These are phyloP conservation scores for Tenthredo notha DNA, from an alignment of 2,888 invertebrate species.

Conservation along the genomic window DNA sequence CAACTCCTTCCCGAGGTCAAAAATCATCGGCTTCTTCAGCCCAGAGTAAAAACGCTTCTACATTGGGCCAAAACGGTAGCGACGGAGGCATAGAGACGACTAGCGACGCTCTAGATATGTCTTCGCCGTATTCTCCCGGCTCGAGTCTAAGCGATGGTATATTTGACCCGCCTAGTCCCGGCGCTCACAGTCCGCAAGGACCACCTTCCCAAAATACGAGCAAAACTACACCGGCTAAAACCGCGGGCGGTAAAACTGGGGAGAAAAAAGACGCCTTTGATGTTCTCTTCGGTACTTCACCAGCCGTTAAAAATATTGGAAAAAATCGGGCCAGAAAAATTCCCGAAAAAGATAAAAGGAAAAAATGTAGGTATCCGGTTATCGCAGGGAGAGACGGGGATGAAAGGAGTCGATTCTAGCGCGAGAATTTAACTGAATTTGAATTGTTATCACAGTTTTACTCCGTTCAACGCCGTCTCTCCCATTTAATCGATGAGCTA, in stretches of 20 bases:
- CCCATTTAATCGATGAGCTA: background rate
- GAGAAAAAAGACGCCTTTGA: constrained; percentile 82
- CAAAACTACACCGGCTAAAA: constrained; percentile 67
- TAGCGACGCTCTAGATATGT: constrained; percentile 85
- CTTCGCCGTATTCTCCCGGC: constrained; percentile 93
- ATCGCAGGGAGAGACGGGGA: background rate
- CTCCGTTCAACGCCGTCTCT: background rate
- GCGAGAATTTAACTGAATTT: background rate
- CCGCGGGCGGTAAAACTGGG: constrained; percentile 62
- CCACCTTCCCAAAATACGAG: constrained; percentile 56
- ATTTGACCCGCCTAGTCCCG: constrained; percentile 87
- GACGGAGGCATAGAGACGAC: constrained; percentile 71
- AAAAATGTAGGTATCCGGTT: constrained; percentile 77
- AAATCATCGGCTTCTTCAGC: constrained; percentile 59
- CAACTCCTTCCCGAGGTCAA: constrained; percentile 61
- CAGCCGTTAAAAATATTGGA: constrained; percentile 69
- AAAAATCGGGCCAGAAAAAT: constrained; percentile 74
- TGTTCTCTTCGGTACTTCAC: constrained; percentile 82
- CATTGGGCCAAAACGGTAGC: constrained; percentile 76
- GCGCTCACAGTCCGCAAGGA: constrained; percentile 69
- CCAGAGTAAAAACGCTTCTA: constrained; percentile 70
- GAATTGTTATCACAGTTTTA: background rate
- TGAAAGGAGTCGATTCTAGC: background rate
- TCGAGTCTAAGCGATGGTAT: constrained; percentile 94
- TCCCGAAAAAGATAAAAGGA: constrained; percentile 78